Percentiles rank a stretch among this genome's conserved stretches.
phyloP scores from a whole-genome alignment of 2,797 vertebrate genomes.

The Geotrypetes seraphini region DNA sequence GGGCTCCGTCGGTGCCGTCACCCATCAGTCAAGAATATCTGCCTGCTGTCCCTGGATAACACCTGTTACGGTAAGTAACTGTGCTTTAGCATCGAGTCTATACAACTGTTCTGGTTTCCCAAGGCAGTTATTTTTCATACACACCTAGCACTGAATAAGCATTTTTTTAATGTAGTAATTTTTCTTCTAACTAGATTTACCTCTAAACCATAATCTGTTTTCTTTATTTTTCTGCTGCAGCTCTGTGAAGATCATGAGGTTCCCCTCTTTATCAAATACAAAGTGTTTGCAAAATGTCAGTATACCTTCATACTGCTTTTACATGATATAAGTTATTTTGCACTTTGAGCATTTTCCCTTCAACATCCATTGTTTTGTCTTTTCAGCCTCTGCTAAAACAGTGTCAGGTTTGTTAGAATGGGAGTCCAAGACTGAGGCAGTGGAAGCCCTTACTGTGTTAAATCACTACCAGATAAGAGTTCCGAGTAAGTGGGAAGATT shows the following conservation, averaged over 20 bases:
- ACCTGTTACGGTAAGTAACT: too few species aligned
- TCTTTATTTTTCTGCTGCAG: constrained; percentile 55
- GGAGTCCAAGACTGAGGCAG: constrained; percentile 89
- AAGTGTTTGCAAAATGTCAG: constrained; percentile 97
- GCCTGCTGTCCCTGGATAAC: too few species aligned
- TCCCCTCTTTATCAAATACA: constrained; percentile 87
- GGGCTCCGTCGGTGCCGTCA: too few species aligned
- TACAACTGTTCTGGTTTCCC: too few species aligned
- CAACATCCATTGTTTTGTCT: constrained; percentile 5
- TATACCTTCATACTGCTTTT: constrained; percentile 16
- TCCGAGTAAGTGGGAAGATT: constrained; percentile 69
- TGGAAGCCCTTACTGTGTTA: constrained; percentile 93
- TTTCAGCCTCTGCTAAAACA: constrained; percentile 85
- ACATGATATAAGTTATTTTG: not conserved
- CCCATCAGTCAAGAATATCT: too few species aligned
- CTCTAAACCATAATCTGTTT: too few species aligned
- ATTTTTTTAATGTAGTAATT: constrained; percentile 7
- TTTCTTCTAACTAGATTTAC: too few species aligned
- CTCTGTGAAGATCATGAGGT: constrained; percentile 87
- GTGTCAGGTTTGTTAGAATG: constrained; percentile 90
- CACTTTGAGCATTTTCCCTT: not conserved
- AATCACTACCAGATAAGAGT: constrained; percentile 98
- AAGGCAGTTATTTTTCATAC: too few species aligned
- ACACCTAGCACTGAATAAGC: too few species aligned
- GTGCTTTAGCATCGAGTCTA: too few species aligned